Percentiles rank a stretch among this genome's conserved stretches.
Conservation (phyloP, 2,888 invertebrate species). For the Epistrophe grossulariae region DNA sequence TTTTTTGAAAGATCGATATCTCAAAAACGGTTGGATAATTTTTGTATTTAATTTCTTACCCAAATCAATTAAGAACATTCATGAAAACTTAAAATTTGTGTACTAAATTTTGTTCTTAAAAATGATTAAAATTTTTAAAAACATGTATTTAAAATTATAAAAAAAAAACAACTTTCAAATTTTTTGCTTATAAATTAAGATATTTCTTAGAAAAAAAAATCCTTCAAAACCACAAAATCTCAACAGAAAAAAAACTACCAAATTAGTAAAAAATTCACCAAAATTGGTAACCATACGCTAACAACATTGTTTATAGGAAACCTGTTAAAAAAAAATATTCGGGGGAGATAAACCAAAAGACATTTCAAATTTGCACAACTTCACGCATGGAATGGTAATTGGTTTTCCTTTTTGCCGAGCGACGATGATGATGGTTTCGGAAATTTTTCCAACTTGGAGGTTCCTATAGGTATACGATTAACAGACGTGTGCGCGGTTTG, state of each 20-base stretch:
- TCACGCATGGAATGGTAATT: constrained; percentile 75
- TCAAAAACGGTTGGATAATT: too few species aligned
- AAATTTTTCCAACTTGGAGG: constrained; percentile 20
- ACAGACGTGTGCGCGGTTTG: constrained; percentile 56
- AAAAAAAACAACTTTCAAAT: too few species aligned
- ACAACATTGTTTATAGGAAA: constrained; percentile 1
- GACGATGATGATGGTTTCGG: background rate
- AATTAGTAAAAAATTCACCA: background rate
- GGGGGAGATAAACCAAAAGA: constrained; percentile 54
- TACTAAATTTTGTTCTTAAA: too few species aligned
- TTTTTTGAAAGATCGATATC: too few species aligned
- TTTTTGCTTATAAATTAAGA: too few species aligned
- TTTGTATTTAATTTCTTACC: too few species aligned
- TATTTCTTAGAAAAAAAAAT: too few species aligned
- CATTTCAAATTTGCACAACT: constrained; percentile 74
- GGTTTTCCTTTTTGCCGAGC: constrained; percentile 40
- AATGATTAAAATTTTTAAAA: too few species aligned
- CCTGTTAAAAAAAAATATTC: background rate
- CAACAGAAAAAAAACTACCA: too few species aligned
- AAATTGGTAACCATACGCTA: background rate
- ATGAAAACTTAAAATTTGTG: too few species aligned
- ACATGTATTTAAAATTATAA: too few species aligned
- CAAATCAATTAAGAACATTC: too few species aligned
- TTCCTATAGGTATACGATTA: constrained; percentile 7
- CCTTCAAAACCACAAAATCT: background rate